Percentiles rank a stretch among this genome's conserved stretches.
These are phyloP conservation scores for Lasioglossum pauxillum DNA, from an alignment of 2,888 invertebrate genomes.

Conservation along the genomic window DNA sequence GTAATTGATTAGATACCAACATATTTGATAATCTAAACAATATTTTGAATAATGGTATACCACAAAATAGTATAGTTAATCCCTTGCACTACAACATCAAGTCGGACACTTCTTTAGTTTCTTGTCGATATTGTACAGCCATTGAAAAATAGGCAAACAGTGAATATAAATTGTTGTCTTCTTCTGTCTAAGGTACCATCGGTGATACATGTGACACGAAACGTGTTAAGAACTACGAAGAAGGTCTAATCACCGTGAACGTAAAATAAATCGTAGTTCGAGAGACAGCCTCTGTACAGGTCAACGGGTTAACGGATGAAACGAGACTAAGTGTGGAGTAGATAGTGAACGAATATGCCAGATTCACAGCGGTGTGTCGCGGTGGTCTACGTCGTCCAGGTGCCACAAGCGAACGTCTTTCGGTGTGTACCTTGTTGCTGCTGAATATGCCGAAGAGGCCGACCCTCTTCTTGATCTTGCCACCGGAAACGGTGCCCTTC, in stretches of 20 bases:
- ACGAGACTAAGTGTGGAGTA: not conserved
- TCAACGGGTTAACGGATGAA: not conserved
- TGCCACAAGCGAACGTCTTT: constrained; percentile 26
- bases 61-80: too few species aligned
- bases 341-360: constrained; percentile 24
- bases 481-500: constrained; percentile 93
- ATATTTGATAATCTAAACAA: too few species aligned
- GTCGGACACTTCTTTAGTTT: too few species aligned
- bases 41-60: too few species aligned
- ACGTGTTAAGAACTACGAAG: too few species aligned
- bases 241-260: not conserved
- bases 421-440: constrained; percentile 94
- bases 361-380: constrained; percentile 18
- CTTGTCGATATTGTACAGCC: too few species aligned
- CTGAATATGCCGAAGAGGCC: constrained; percentile 96
- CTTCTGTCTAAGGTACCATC: too few species aligned
- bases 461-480: constrained; percentile 93
- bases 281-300: not conserved
- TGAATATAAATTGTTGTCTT: too few species aligned
- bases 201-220: too few species aligned
- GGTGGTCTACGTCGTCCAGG: not conserved
- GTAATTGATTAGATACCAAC: too few species aligned
- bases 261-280: not conserved
- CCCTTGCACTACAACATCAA: not conserved
- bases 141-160: too few species aligned